A percentile compares a stretch with the other conserved stretches of the same genome.
Evolutionary conservation across 2,888 invertebrate genomes (phyloP).

Genomic region (Morpho helenor): DNA sequence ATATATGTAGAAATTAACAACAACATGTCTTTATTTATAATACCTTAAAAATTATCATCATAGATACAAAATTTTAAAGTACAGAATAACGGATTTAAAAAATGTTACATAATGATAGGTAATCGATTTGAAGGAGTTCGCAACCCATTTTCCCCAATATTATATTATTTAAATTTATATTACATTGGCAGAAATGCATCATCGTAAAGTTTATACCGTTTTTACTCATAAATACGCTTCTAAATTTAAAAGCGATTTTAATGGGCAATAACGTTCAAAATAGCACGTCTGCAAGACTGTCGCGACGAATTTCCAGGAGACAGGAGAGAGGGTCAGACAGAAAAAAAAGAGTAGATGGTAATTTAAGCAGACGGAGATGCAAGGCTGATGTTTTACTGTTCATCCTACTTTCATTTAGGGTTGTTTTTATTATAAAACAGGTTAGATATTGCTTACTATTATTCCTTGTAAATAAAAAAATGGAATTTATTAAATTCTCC

Average conservation of each 20-base stretch:
- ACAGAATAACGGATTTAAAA: too few species aligned
- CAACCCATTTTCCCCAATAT: too few species aligned
- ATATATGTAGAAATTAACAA: too few species aligned
- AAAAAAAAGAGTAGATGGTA: slow-evolving; percentile 53
- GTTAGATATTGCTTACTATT: neutral
- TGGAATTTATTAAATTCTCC: too few species aligned
- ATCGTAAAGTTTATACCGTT: slow-evolving; percentile 18
- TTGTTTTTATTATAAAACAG: slow-evolving; percentile 30
- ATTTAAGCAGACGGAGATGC: slow-evolving; percentile 45
- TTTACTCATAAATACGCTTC: slow-evolving; percentile 6
- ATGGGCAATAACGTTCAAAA: slow-evolving; percentile 50
- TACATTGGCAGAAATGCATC: neutral
- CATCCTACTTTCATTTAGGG: slow-evolving; percentile 41
- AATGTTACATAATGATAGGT: too few species aligned
- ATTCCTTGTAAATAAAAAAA: too few species aligned
- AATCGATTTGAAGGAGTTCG: too few species aligned
- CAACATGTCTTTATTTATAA: too few species aligned
- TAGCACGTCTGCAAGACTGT: slow-evolving; percentile 47
- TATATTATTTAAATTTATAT: too few species aligned
- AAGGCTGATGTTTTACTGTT: slow-evolving; percentile 27
- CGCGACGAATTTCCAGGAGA: slow-evolving; percentile 67
- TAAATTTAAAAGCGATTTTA: slow-evolving; percentile 13
- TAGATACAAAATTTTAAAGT: too few species aligned
- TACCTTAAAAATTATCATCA: too few species aligned
- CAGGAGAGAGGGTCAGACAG: slow-evolving; percentile 48